phyloP scores from a whole-genome alignment of 2,888 invertebrate genomes.

The Scaptomyza caliginosa region DNA sequence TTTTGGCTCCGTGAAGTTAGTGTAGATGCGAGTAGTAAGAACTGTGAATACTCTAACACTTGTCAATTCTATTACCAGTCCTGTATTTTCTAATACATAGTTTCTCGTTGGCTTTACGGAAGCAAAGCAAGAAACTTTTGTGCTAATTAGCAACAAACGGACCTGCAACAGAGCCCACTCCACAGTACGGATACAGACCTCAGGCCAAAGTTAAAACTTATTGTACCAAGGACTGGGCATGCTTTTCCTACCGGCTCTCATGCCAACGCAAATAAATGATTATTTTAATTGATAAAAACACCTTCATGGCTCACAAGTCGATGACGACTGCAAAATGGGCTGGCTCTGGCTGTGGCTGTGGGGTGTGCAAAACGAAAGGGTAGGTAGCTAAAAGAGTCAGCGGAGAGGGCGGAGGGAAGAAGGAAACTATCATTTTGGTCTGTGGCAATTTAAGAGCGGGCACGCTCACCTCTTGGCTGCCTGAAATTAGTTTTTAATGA shows the following conservation, averaged over 20 bases:
- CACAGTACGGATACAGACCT: not conserved
- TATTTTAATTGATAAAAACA: constrained; percentile 77
- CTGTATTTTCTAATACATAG: not conserved
- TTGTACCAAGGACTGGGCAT: constrained; percentile 16
- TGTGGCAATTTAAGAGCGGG: constrained; percentile 62
- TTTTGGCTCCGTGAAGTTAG: not conserved
- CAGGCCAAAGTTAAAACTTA: not conserved
- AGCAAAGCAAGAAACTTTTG: constrained; percentile 23
- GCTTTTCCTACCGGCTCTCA: constrained; percentile 14
- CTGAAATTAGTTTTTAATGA: constrained; percentile 77
- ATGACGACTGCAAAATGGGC: constrained; percentile 21
- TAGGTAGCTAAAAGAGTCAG: too few relatives aligned
- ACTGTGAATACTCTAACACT: constrained; percentile 6
- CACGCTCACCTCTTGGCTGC: constrained; percentile 46
- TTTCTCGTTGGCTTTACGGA: constrained; percentile 28
- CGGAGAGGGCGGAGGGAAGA: not conserved
- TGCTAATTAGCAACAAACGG: constrained; percentile 55
- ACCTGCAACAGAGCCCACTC: not conserved
- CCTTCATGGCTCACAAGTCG: constrained; percentile 57
- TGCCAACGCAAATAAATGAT: constrained; percentile 73
- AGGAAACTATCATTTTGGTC: constrained; percentile 36
- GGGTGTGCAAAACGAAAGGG: not conserved
- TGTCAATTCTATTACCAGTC: too few relatives aligned
- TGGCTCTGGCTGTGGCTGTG: too few relatives aligned
- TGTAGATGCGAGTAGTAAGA: not conserved